Evolutionary conservation across 2,113 vertebrate species (phyloP).

Genomic region (Psophia crepitans): DNA sequence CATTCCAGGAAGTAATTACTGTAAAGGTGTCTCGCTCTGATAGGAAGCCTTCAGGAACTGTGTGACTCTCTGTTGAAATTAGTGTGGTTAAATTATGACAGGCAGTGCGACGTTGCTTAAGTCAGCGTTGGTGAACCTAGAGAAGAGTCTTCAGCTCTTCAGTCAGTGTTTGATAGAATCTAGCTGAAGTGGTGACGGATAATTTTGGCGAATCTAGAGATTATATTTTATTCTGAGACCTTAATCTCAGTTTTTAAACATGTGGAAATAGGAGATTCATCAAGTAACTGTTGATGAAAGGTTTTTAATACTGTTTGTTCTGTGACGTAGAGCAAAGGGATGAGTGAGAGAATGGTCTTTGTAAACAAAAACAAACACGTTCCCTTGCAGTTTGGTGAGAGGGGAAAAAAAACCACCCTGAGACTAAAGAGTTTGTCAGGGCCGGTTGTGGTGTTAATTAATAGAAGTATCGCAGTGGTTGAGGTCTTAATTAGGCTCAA

Average conservation of each 20-base stretch:
- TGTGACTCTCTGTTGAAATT: neutral
- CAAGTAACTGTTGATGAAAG: neutral
- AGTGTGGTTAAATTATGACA: neutral
- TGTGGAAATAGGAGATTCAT: neutral
- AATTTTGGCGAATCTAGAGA: neutral
- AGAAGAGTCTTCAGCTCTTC: neutral
- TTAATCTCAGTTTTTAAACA: neutral
- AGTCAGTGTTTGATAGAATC: neutral
- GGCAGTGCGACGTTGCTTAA: neutral
- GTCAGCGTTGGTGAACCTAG: neutral
- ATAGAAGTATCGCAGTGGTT: neutral
- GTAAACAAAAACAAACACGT: neutral
- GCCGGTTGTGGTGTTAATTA: neutral
- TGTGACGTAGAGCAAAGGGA: neutral
- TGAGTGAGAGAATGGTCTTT: neutral
- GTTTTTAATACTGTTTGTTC: neutral
- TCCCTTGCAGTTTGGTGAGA: neutral
- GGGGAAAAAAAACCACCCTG: neutral
- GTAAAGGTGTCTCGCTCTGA: neutral
- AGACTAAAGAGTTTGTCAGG: neutral
- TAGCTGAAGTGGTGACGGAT: neutral
- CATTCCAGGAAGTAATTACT: constrained; percentile 4
- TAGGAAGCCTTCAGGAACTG: neutral
- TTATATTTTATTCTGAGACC: neutral
- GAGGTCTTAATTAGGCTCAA: neutral